Evolutionary conservation across 2,888 invertebrate species (phyloP).

Genomic region (Chromoteleia sp.): DNA sequence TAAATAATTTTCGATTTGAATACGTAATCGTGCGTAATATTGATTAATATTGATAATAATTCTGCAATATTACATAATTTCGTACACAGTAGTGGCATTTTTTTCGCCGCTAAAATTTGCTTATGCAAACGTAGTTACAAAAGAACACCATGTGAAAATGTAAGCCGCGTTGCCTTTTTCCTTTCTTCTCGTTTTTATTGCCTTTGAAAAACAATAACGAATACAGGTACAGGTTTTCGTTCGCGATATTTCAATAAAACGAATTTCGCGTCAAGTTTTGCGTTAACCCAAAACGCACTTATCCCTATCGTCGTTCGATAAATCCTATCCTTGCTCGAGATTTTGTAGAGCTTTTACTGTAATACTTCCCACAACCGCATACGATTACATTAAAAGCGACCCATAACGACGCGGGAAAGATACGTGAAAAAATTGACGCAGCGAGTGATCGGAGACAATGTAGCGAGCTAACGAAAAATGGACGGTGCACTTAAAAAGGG

Average conservation of each 20-base stretch:
- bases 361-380: slow-evolving; percentile 55
- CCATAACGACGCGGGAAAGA: slow-evolving; percentile 36
- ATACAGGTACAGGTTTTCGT: too few relatives aligned
- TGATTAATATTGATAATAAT: too few relatives aligned
- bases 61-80: slow-evolving; percentile 11
- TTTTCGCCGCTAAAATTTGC: not conserved
- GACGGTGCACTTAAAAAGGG: slow-evolving; percentile 66
- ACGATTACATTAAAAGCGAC: slow-evolving; percentile 63
- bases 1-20: slow-evolving; percentile 10
- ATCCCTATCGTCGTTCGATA: slow-evolving; percentile 34
- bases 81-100: not conserved
- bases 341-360: slow-evolving; percentile 47
- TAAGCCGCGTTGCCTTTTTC: too few relatives aligned
- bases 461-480: slow-evolving; percentile 70
- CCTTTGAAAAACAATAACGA: too few relatives aligned
- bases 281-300: too few relatives aligned
- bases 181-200: too few relatives aligned
- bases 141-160: too few relatives aligned
- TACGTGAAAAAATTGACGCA: slow-evolving; percentile 63
- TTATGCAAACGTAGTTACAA: not conserved
- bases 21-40: not conserved
- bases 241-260: too few relatives aligned
- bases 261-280: too few relatives aligned
- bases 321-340: slow-evolving; percentile 57
- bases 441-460: slow-evolving; percentile 66